Evolutionary conservation across 1,140 invertebrate species (phyloP), one percentile per base, ranked within the genome.

Genomic region (Drosophila burlai): DNA sequence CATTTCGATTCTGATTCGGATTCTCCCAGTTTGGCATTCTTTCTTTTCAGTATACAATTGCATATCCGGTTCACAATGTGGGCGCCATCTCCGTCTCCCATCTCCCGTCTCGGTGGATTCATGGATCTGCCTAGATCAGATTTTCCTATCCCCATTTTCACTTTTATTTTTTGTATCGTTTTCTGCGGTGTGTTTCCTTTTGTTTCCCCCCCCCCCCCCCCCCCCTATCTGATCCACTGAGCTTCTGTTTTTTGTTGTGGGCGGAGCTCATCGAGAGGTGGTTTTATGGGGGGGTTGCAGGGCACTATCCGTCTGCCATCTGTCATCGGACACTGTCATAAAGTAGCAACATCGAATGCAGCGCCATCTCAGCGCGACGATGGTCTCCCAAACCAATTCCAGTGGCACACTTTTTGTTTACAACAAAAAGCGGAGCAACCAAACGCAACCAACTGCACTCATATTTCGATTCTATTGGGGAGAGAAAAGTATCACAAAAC

Each of bases 31-130:
- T 76, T 72, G 75, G 79, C 67, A 54, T 71, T 76, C 42, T 77
- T 77, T 77, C 38, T 76, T 60, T 59, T 63, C 31, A 43, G 62
- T 83, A 84, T 78, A 89, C 85, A 89, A 89, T 87, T 87, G 83
- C 83, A 87, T 90, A 80, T 89, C 84, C 84, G 84, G 84, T 90
- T 75, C 74, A 81, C 85, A 81, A 81, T 90, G 84, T 89, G 85
- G 85, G 84, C 84, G 78, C 78, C 81, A 78, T 81, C 49, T 29
- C 26, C 26, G 26, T 16, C 80, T 83, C 66, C 49, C 49, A 29
- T n/a, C 31, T 55, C 18, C 52, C 54, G 36, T 16, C 34, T 40
- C 31, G 15, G 8, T 10, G 34, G 34, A 40, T n/a, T 40, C 66
- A 61, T 45, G 65, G 81, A 82, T 78, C 76, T 54, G 69, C 58